Conservation (phyloP, 2,113 vertebrate genomes). For the Catagonus wagneri region DNA sequence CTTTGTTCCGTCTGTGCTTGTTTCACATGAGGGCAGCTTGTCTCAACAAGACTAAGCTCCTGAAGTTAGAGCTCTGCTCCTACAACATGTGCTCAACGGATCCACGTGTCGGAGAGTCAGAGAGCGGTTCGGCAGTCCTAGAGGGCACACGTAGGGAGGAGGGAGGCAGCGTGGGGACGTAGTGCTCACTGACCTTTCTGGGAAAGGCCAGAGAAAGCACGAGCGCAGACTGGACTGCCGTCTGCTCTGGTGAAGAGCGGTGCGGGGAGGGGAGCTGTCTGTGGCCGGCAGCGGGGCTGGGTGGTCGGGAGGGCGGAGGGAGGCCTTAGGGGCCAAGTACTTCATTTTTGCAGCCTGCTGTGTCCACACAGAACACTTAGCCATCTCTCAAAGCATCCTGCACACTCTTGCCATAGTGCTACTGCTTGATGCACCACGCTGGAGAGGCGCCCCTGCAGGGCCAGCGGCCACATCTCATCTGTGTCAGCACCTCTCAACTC, state of each 20-base stretch:
- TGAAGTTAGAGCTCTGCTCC: neutral
- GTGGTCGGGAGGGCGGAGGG: neutral
- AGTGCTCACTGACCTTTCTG: rapidly evolving
- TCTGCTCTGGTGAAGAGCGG: neutral
- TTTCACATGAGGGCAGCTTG: neutral
- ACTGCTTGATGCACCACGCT: rapidly evolving
- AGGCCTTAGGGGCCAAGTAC: neutral
- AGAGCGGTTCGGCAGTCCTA: rapidly evolving
- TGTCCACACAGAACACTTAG: neutral
- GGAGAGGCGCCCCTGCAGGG: neutral
- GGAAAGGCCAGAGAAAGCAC: neutral
- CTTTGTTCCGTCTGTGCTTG: neutral
- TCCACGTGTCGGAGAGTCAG: neutral
- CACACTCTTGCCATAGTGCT: rapidly evolving
- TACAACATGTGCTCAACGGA: neutral
- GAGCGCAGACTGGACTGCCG: neutral
- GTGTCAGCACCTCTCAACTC: neutral
- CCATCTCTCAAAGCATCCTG: neutral
- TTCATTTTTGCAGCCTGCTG: neutral
- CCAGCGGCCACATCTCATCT: neutral
- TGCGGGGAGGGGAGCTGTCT: rapidly evolving
- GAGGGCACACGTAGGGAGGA: neutral
- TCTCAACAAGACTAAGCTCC: neutral
- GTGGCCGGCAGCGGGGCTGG: neutral
- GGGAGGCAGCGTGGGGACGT: rapidly evolving